These are phyloP conservation scores for Watsonalla binaria DNA, from an alignment of 2,888 invertebrate genomes.

Conservation along the genomic window DNA sequence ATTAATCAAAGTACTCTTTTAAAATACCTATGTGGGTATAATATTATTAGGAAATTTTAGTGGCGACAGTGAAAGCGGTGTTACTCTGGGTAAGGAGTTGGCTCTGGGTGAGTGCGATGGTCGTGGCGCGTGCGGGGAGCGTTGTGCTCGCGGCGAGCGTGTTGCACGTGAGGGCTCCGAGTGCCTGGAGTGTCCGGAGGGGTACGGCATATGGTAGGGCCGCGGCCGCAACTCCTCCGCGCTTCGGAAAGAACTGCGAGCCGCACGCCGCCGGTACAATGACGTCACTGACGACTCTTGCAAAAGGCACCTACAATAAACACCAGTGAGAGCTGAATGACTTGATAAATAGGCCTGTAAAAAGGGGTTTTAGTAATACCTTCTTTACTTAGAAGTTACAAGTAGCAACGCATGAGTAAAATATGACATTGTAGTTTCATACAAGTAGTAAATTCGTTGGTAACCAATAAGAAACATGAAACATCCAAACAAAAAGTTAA, in stretches of 20 bases:
- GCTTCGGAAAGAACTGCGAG: constrained; percentile 32
- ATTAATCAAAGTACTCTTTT: neutral
- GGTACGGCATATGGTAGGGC: constrained; percentile 16
- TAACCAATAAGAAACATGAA: no score
- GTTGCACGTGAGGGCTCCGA: no score
- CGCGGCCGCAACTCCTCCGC: constrained; percentile 6
- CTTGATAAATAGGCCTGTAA: no score
- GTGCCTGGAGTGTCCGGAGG: constrained; percentile 7
- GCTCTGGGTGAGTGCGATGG: constrained; percentile 43
- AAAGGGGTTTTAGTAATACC: no score
- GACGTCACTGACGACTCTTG: constrained; percentile 60
- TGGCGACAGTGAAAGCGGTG: constrained; percentile 43
- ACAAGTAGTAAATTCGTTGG: no score
- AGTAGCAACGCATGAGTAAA: no score
- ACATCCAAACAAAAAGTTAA: no score
- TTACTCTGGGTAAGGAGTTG: constrained; percentile 49
- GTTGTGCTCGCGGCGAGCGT: constrained; percentile 15
- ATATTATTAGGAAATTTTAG: constrained; percentile 44
- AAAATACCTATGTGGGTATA: constrained; percentile 12
- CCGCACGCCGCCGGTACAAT: constrained; percentile 52
- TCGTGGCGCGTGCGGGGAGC: constrained; percentile 29
- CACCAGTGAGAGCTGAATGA: neutral
- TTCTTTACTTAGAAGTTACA: no score
- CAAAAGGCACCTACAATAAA: constrained; percentile 53
- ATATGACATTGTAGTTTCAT: no score